A percentile compares a stretch with the other conserved stretches of the same genome.
phyloP scores from a whole-genome alignment of 1,140 invertebrate genomes.

The Coboldia fuscipes region DNA sequence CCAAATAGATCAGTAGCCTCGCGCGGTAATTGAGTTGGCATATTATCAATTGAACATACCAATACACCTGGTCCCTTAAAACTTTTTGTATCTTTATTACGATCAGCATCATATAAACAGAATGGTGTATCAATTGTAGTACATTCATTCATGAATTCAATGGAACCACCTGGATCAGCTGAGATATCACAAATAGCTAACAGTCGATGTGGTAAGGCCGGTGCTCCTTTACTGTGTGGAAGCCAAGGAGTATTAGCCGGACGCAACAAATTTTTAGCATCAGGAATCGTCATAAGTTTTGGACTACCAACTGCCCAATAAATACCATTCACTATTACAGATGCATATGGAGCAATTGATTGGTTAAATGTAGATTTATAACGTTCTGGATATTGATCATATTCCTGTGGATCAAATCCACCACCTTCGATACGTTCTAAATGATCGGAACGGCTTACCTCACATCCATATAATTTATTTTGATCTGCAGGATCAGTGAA shows the following conservation, averaged over 20 bases:
- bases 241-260: conserved; percentile 83
- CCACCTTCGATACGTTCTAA: conserved; percentile 78
- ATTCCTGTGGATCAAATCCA: conserved; percentile 78
- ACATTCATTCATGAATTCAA: conserved; percentile 99
- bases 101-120: conserved; percentile 94
- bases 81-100: conserved; percentile 90
- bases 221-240: conserved; percentile 63
- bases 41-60: conserved; percentile 98
- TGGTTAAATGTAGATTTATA: conserved; percentile 94
- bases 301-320: conserved; percentile 97
- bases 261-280: conserved; percentile 82
- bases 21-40: conserved; percentile 95
- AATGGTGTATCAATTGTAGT: conserved; percentile 99
- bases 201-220: conserved; percentile 75
- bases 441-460: conserved; percentile 81
- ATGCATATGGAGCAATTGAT: conserved; percentile 94
- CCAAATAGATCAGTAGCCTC: conserved; percentile 98
- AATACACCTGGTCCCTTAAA: conserved; percentile 92
- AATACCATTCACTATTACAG: conserved; percentile 93
- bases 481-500: conserved; percentile 31
- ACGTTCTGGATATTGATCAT: conserved; percentile 74
- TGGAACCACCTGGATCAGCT: conserved; percentile 95
- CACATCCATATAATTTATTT: conserved; percentile 89
- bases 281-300: conserved; percentile 88
- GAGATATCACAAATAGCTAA: conserved; percentile 93